Evolutionary conservation across 1,140 invertebrate species (phyloP), one percentile per base, ranked within the genome.

Genomic region (Drosophila orosa): DNA sequence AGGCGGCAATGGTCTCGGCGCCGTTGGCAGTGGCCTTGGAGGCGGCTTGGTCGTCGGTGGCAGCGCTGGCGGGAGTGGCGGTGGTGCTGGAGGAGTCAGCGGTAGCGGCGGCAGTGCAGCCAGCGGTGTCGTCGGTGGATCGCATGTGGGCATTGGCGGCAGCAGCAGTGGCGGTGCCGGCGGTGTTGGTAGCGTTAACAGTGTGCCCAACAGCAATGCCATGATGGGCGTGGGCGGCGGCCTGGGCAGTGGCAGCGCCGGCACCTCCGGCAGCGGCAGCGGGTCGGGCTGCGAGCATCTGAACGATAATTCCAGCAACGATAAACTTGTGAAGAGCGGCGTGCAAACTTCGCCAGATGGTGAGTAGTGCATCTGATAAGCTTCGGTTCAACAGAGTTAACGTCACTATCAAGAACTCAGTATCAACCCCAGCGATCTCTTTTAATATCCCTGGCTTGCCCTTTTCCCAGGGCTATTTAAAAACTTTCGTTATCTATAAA

Each of bases 331-430:
- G 91, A 95, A 97, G 95, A 93, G 94, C 92, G 98, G 97, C 72
- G 98, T 99, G 85, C 97, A 99, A 93, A 98, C 97, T 67, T 97
- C 95, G 90, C 96, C 97, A 52, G 98, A 99, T 94, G 98, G 98
- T 97, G 50, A 65, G 80, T 35, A 62, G 68, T 31, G 13, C 10
- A 0, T 15, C 12, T n/a, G 27, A 48, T 48, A 27, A 31, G 8
- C 22, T 27, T n/a, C 17, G 22, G 13, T 25, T n/a, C 44, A 15
- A 6, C 25, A 12, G 25, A 3, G 10, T 6, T 31, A 31, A 48
- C n/a, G 5, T 48, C 24, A n/a, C 45, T 29, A n/a, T 12, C 17
- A 12, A 7, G 17, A 50, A 50, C 15, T 25, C n/a, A n/a, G n/a
- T n/a, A n/a, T 45, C 6, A 44, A 17, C 2, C 8, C 33, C 12